Conservation (phyloP, 2,797 vertebrate species). For the Manis javanica region DNA sequence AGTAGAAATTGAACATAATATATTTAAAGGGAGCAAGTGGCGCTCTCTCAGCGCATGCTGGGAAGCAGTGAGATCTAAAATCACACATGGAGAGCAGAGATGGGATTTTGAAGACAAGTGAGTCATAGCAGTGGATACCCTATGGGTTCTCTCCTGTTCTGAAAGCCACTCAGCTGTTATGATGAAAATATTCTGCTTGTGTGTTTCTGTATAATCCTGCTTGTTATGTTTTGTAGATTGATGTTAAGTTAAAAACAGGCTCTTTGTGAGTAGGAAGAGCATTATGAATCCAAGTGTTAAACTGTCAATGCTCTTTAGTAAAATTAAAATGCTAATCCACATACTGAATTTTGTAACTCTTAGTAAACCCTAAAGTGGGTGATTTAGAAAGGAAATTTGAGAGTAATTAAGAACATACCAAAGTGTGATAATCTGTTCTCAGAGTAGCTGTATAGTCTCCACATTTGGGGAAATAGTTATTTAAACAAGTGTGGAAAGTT, state of each 20-base stretch:
- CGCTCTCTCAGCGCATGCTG: neutral
- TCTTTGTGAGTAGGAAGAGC: slow-evolving; percentile 34
- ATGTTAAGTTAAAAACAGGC: slow-evolving; percentile 59
- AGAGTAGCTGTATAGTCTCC: neutral
- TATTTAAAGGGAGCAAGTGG: neutral
- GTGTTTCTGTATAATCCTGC: slow-evolving; percentile 59
- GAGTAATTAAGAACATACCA: slow-evolving; percentile 41
- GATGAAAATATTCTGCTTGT: slow-evolving; percentile 56
- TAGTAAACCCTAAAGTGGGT: slow-evolving; percentile 10
- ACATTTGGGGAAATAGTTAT: neutral
- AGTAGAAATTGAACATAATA: slow-evolving; percentile 8
- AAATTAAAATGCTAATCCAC: slow-evolving; percentile 64
- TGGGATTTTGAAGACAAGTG: neutral
- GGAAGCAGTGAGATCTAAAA: slow-evolving; percentile 65
- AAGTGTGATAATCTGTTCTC: neutral
- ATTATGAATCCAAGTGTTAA: slow-evolving; percentile 53
- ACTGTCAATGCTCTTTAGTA: slow-evolving; percentile 17
- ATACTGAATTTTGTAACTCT: slow-evolving; percentile 14
- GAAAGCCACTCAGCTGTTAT: slow-evolving; percentile 64
- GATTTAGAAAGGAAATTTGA: slow-evolving; percentile 40
- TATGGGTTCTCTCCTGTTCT: slow-evolving; percentile 38
- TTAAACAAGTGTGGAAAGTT: neutral
- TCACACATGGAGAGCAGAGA: slow-evolving; percentile 2
- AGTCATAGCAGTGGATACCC: slow-evolving; percentile 36
- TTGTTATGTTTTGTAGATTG: slow-evolving; percentile 49